Percentiles rank a stretch among this genome's conserved stretches.
Conservation (phyloP, 2,888 invertebrate genomes). For the Schrankia costaestrigalis region DNA sequence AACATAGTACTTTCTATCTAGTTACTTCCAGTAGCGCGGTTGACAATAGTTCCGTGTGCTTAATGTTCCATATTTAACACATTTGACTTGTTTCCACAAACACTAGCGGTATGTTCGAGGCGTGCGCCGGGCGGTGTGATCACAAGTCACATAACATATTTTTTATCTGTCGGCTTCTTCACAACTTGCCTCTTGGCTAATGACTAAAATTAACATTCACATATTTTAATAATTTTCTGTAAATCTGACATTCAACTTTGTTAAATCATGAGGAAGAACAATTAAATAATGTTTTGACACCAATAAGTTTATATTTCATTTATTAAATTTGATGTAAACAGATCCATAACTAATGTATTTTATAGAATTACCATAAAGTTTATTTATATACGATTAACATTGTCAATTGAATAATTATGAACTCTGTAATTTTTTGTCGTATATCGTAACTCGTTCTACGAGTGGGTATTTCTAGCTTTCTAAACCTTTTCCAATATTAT, state of each 20-base stretch:
- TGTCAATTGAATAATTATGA: not conserved
- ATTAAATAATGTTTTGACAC: conserved; percentile 60
- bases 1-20: too few relatives aligned
- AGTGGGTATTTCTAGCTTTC: conserved; percentile 13
- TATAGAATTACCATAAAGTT: conserved; percentile 3
- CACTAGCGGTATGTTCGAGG: conserved; percentile 47
- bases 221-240: conserved; percentile 67
- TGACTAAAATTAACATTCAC: conserved; percentile 76
- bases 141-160: conserved; percentile 58
- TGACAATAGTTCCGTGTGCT: conserved; percentile 22
- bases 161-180: conserved; percentile 66
- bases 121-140: conserved; percentile 65
- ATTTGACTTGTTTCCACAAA: conserved; percentile 75
- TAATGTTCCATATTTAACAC: conserved; percentile 66
- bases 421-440: not conserved
- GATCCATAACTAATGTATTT: conserved; percentile 4
- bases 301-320: conserved; percentile 22
- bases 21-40: conserved; percentile 37
- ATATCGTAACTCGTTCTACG: too few relatives aligned
- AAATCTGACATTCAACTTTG: conserved; percentile 51
- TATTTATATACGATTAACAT: not conserved
- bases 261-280: conserved; percentile 49
- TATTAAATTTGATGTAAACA: conserved; percentile 5
- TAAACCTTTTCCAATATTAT: conserved; percentile 16
- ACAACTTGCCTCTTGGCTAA: conserved; percentile 64